A percentile compares a stretch with the other conserved stretches of the same genome.
Evolutionary conservation across 2,888 invertebrate species (phyloP).

Genomic region (Nymphalis urticae): DNA sequence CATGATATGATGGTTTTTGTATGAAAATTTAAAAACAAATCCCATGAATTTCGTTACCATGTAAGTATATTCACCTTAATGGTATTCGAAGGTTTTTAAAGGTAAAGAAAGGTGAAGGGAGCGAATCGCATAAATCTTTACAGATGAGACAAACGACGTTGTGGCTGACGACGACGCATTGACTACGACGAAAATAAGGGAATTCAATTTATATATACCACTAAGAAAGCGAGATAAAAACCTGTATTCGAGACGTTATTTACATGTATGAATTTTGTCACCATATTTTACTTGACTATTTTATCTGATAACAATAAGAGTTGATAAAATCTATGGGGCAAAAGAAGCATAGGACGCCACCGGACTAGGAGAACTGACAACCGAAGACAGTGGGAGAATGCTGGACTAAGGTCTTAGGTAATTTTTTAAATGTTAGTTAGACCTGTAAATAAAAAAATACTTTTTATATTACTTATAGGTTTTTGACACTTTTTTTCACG

Average conservation of each 20-base stretch:
- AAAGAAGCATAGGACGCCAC: too few relatives aligned
- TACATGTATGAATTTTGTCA: background rate
- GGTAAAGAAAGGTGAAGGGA: conserved; percentile 43
- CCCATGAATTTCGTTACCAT: conserved; percentile 16
- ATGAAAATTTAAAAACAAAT: conserved; percentile 6
- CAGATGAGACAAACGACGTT: conserved; percentile 45
- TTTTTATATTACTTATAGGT: too few relatives aligned
- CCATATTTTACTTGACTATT: background rate
- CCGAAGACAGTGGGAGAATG: too few relatives aligned
- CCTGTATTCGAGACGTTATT: background rate
- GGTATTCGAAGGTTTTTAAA: conserved; percentile 30
- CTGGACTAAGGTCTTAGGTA: too few relatives aligned
- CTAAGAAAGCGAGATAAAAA: background rate
- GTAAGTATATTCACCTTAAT: conserved; percentile 20
- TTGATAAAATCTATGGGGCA: too few relatives aligned
- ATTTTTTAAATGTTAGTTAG: too few relatives aligned
- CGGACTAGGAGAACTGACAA: too few relatives aligned
- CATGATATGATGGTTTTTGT: background rate
- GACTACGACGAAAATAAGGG: conserved; percentile 13
- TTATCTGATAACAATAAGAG: too few relatives aligned
- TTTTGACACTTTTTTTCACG: too few relatives aligned
- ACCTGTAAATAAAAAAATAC: too few relatives aligned
- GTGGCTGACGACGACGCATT: conserved; percentile 16
- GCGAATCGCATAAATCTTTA: conserved; percentile 61
- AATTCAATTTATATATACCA: conserved; percentile 4